Percentiles rank a stretch among this genome's conserved stretches.
These are phyloP conservation scores for Tolypeutes matacus DNA, from an alignment of 2,797 vertebrate species.

Conservation along the genomic window DNA sequence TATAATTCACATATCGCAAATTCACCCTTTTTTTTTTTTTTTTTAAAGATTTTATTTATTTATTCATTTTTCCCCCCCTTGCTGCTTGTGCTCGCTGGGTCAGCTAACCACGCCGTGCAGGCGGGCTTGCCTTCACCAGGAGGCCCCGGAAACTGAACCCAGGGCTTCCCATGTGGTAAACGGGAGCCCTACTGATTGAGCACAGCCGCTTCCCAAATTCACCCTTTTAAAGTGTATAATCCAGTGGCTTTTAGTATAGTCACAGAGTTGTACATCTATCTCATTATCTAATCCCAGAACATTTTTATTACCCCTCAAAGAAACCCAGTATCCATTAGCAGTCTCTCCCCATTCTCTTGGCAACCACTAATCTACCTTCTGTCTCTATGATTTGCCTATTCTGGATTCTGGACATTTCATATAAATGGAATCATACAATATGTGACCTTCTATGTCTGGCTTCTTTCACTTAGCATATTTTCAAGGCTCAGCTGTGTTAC, in stretches of 20 bases:
- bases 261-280: neutral
- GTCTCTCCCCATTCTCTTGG: neutral
- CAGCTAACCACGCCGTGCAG: too few species aligned
- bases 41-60: too few species aligned
- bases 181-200: too few species aligned
- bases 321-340: neutral
- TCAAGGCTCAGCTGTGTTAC: neutral
- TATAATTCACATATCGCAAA: slow-evolving; percentile 9
- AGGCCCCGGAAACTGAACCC: too few species aligned
- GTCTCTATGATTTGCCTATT: neutral
- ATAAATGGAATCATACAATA: neutral
- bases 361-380: neutral
- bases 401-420: neutral
- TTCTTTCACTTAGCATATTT: neutral
- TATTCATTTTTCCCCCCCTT: too few species aligned
- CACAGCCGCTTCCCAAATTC: too few species aligned
- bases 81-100: too few species aligned
- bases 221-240: neutral
- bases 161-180: too few species aligned
- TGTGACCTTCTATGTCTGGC: neutral
- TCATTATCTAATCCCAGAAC: neutral
- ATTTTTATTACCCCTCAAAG: neutral
- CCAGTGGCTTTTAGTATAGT: neutral
- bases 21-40: neutral
- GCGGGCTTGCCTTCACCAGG: too few species aligned